Evolutionary conservation across 2,888 invertebrate species (phyloP).

Genomic region (Gibbula magus): DNA sequence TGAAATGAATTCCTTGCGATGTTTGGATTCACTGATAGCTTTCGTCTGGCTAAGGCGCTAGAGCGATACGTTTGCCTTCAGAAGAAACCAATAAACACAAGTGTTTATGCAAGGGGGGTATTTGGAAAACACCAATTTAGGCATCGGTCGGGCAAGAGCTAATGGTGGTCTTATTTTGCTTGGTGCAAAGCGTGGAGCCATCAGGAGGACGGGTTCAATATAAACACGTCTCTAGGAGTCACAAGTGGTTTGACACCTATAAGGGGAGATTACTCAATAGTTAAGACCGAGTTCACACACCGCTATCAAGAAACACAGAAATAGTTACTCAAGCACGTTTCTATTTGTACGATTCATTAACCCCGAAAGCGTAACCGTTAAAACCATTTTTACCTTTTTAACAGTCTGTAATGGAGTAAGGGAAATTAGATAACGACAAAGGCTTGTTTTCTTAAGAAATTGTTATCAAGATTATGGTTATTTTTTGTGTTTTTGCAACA

Average conservation of each 20-base stretch:
- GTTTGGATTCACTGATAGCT: constrained; percentile 19
- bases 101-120: constrained; percentile 9
- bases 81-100: constrained; percentile 24
- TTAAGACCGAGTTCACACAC: not conserved
- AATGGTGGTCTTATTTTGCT: constrained; percentile 19
- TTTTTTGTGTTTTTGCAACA: too few species aligned
- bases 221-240: not conserved
- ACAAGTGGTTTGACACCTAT: constrained; percentile 1
- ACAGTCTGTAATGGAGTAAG: too few species aligned
- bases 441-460: too few species aligned
- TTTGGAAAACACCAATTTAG: constrained; percentile 26
- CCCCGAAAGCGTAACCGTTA: too few species aligned
- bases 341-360: too few species aligned
- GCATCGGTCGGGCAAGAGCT: not conserved
- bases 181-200: not conserved
- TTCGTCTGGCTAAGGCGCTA: constrained; percentile 4
- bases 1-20: constrained; percentile 17
- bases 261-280: constrained; percentile 21
- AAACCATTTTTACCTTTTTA: too few species aligned
- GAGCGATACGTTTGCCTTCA: constrained; percentile 12
- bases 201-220: not conserved
- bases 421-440: too few species aligned
- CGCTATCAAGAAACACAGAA: not conserved
- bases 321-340: too few species aligned
- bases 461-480: too few species aligned